Base-by-base conservation (phyloP, 2,113 vertebrate species). In the Pterophyllum scalare region DNA sequence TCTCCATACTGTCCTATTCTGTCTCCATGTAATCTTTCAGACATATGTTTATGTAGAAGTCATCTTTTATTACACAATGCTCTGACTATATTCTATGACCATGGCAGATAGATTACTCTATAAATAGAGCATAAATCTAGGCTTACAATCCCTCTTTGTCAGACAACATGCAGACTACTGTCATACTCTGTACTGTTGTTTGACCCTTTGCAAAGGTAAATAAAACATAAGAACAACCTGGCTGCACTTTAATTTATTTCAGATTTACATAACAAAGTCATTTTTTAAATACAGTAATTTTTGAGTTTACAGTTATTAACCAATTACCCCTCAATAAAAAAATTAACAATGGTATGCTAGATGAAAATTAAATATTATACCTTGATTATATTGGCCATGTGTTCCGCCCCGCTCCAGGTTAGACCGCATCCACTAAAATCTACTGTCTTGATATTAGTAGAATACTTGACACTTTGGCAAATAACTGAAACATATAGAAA, bases 391-490 rank as follows among this genome's bases (percentile, higher is more conserved):
- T 94, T 97, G 76, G 97, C 96, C 91, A 98, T 94, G 77, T 98
- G 97, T 91, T 97, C 96, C 19, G 97, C 97, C 60, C 98, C 98
- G 86, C 95, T 96, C 97, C 98, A 99, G 0, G 98, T 99, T 49
- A 99, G 93, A 94, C 95, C 97, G 93, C 98, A 99, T 59, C 97
- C 96, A 1, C 97, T 97, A 87, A 99, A 98, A 94, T 99, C 97
- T 74, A 99, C 82, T 1, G 87, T 96, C 95, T 92, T 97, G 91
- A 99, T 96, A 70, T 89, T 94, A 79, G 94, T 5, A 14, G 96
- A 98, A 89, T 98, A 98, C 91, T 98, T 99, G 70, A 99, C 93
- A 91, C 97, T 97, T 92, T 98, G 97, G 93, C 97, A 99, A 92
- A 99, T 95, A 72, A 95, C 98, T 98, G 79, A 80, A 94, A 86